These are phyloP conservation scores for Ctenosaura bakeri DNA, from an alignment of 2,797 vertebrate species.

Conservation along the genomic window DNA sequence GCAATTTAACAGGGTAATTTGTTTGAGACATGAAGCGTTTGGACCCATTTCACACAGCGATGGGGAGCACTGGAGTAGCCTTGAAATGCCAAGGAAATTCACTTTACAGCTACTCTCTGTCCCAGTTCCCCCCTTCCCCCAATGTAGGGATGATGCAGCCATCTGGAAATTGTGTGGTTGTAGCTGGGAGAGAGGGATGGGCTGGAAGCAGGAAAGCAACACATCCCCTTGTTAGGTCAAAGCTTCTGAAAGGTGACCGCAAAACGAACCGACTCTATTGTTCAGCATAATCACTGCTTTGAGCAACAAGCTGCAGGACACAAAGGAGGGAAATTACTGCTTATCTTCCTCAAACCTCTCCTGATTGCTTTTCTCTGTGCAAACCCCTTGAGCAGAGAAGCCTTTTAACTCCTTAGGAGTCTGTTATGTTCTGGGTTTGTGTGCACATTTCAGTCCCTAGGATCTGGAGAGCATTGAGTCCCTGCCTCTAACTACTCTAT, in stretches of 20 bases:
- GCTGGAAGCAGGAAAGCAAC: constrained; percentile 39
- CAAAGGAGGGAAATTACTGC: constrained; percentile 49
- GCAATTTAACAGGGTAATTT: constrained; percentile 76
- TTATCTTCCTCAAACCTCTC: constrained; percentile 61
- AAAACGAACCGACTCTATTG: constrained; percentile 62
- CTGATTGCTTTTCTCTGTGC: constrained; percentile 45
- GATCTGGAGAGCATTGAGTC: neutral
- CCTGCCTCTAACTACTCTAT: neutral
- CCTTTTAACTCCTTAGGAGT: constrained; percentile 54
- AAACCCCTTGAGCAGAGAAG: constrained; percentile 45
- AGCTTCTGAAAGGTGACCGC: constrained; percentile 59
- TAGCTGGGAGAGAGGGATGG: constrained; percentile 21
- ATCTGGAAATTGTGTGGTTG: constrained; percentile 50
- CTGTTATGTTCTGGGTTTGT: neutral
- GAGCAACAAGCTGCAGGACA: constrained; percentile 60
- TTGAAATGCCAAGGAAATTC: constrained; percentile 61
- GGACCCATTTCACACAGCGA: constrained; percentile 64
- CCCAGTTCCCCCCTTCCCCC: constrained; percentile 36
- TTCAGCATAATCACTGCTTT: constrained; percentile 68
- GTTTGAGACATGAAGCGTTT: constrained; percentile 69
- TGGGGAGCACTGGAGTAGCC: constrained; percentile 44
- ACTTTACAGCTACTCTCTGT: constrained; percentile 48
- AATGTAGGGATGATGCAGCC: constrained; percentile 51
- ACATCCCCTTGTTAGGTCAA: constrained; percentile 40
- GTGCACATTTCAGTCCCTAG: neutral